Conservation (phyloP, 2,797 vertebrate genomes). For the Sorex maritimensis region DNA sequence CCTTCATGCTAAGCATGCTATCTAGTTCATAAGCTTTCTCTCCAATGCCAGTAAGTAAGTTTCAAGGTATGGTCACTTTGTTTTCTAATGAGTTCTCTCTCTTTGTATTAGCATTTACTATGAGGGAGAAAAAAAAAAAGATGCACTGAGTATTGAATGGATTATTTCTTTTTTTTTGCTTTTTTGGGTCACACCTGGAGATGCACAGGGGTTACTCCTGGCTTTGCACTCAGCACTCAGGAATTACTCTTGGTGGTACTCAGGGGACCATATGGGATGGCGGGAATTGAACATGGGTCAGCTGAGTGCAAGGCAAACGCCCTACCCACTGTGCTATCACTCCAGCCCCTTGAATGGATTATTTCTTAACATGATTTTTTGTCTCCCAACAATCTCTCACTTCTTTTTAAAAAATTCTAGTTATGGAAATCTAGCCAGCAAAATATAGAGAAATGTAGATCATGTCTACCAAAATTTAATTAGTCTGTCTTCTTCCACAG, state of each 20-base stretch:
- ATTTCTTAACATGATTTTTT: neutral
- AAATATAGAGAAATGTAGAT: neutral
- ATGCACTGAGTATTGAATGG: neutral
- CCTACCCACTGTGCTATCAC: too few species aligned
- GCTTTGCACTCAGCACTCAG: too few species aligned
- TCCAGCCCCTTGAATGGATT: neutral
- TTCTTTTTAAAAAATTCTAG: neutral
- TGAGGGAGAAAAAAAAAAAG: neutral
- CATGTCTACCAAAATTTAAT: neutral
- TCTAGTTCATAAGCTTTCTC: too few species aligned
- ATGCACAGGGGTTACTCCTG: too few species aligned
- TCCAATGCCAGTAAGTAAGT: neutral
- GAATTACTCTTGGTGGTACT: too few species aligned
- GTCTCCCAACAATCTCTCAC: neutral
- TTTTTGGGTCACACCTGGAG: too few species aligned
- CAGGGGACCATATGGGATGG: too few species aligned
- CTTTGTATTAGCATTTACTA: neutral
- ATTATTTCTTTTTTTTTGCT: neutral
- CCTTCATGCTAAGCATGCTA: neutral
- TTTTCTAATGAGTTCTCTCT: constrained; percentile 7
- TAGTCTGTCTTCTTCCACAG: neutral
- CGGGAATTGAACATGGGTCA: too few species aligned
- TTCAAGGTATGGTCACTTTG: constrained; percentile 3
- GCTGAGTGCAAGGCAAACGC: too few species aligned
- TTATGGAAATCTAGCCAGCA: neutral